Evolutionary conservation across 2,888 invertebrate genomes (phyloP).

Genomic region (Cephus pulcher): DNA sequence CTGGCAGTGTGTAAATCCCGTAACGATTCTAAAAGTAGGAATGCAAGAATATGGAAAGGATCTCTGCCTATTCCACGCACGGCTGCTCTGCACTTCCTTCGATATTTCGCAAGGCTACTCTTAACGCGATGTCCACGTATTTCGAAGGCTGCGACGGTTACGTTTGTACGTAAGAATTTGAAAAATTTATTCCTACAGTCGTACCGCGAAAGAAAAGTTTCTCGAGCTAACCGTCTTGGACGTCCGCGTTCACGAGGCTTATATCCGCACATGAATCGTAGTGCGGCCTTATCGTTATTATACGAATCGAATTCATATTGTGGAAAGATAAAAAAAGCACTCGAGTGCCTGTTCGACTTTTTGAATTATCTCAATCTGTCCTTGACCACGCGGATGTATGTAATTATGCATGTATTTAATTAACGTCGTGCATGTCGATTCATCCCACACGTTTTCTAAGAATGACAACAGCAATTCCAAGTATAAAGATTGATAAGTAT

Average conservation of each 20-base stretch:
- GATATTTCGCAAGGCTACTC: slow-evolving; percentile 33
- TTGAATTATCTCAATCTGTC: not conserved
- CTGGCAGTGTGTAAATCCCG: not conserved
- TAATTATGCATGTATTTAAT: not conserved
- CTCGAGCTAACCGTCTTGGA: not conserved
- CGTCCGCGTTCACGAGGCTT: not conserved
- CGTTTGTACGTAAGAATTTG: not conserved
- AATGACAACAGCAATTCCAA: not conserved
- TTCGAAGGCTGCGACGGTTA: slow-evolving; percentile 1
- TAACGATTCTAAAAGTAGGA: slow-evolving; percentile 19
- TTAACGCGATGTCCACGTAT: slow-evolving; percentile 28
- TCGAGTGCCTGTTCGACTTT: not conserved
- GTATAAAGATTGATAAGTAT: not conserved
- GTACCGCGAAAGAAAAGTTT: not conserved
- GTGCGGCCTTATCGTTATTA: not conserved
- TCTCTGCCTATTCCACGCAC: slow-evolving; percentile 29
- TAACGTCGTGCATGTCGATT: not conserved
- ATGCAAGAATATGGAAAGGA: slow-evolving; percentile 38
- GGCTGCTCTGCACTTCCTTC: slow-evolving; percentile 33
- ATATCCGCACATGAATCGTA: not conserved
- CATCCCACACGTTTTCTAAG: not conserved
- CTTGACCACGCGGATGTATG: not conserved
- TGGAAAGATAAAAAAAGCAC: not conserved
- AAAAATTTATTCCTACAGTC: not conserved
- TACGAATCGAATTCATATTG: not conserved